Conservation (phyloP, 2,113 vertebrate genomes). For the Sisor rabdophorus region DNA sequence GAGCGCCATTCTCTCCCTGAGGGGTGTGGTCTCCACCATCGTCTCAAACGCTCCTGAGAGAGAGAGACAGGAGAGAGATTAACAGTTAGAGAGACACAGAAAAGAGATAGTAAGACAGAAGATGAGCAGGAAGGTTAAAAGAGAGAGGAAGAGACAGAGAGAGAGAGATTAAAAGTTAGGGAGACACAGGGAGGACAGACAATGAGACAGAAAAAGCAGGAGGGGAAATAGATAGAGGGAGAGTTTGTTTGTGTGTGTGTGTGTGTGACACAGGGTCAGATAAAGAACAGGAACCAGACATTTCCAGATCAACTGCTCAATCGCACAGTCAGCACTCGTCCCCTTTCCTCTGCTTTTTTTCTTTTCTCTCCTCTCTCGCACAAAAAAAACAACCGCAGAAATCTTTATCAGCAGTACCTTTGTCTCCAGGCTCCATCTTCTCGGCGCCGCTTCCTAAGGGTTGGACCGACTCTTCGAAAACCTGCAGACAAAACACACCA, state of each 20-base stretch:
- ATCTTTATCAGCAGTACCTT: constrained; percentile 36
- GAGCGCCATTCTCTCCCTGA: constrained; percentile 90
- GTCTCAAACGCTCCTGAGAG: constrained; percentile 54
- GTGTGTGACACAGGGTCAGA: constrained; percentile 49
- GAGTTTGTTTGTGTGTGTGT: too few relatives aligned
- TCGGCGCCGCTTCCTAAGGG: constrained; percentile 63
- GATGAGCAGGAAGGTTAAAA: too few relatives aligned
- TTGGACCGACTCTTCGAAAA: constrained; percentile 64
- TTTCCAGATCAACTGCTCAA: constrained; percentile 25
- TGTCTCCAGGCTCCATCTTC: constrained; percentile 76
- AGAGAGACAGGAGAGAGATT: constrained; percentile 1
- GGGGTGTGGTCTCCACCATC: constrained; percentile 77
- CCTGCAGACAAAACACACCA: constrained; percentile 62
- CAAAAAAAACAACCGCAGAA: background rate
- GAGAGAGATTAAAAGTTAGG: background rate
- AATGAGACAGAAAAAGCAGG: too few relatives aligned
- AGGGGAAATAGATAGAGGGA: too few relatives aligned
- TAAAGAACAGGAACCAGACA: constrained; percentile 16
- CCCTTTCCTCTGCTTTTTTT: constrained; percentile 48
- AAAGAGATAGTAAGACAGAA: constrained; percentile 10
- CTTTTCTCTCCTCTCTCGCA: background rate
- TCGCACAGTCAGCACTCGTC: constrained; percentile 16
- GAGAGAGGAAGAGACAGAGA: constrained; percentile 19
- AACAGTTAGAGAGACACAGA: background rate
- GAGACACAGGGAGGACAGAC: too few relatives aligned